A percentile compares a stretch with the other conserved stretches of the same genome.
These are phyloP conservation scores for Nematolebias whitei DNA, from an alignment of 2,113 vertebrate genomes.

Conservation along the genomic window DNA sequence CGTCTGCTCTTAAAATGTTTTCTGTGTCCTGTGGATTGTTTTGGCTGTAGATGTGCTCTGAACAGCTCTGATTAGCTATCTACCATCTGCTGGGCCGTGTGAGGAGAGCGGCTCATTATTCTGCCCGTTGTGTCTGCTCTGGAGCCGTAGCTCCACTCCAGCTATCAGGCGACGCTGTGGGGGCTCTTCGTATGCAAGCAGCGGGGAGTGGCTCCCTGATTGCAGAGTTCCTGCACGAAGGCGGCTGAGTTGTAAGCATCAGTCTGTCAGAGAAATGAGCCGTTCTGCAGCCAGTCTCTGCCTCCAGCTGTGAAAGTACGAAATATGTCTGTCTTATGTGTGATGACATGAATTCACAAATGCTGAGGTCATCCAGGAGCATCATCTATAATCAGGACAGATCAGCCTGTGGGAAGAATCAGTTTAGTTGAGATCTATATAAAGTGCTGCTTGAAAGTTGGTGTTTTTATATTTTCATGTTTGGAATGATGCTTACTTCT, in stretches of 20 bases:
- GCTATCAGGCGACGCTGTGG: constrained; percentile 57
- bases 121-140: constrained; percentile 39
- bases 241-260: constrained; percentile 40
- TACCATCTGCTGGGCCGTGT: constrained; percentile 61
- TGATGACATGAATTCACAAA: constrained; percentile 23
- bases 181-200: constrained; percentile 35
- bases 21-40: constrained; percentile 47
- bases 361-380: constrained; percentile 8
- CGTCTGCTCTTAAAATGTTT: constrained; percentile 41
- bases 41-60: constrained; percentile 28
- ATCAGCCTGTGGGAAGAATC: constrained; percentile 6
- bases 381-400: neutral
- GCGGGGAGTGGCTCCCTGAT: constrained; percentile 51
- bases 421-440: neutral
- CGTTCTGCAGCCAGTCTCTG: constrained; percentile 33
- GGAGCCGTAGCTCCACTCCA: constrained; percentile 28
- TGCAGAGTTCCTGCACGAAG: constrained; percentile 38
- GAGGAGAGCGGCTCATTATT: constrained; percentile 63
- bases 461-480: neutral
- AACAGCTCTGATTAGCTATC: constrained; percentile 59
- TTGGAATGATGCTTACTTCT: constrained; percentile 15
- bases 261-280: constrained; percentile 45
- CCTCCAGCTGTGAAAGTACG: constrained; percentile 25
- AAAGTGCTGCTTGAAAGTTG: too few species aligned
- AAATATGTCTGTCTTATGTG: constrained; percentile 17